A percentile compares a stretch with the other conserved stretches of the same genome.
Evolutionary conservation across 1,140 invertebrate species (phyloP).

Genomic region (Papilio dardanus): DNA sequence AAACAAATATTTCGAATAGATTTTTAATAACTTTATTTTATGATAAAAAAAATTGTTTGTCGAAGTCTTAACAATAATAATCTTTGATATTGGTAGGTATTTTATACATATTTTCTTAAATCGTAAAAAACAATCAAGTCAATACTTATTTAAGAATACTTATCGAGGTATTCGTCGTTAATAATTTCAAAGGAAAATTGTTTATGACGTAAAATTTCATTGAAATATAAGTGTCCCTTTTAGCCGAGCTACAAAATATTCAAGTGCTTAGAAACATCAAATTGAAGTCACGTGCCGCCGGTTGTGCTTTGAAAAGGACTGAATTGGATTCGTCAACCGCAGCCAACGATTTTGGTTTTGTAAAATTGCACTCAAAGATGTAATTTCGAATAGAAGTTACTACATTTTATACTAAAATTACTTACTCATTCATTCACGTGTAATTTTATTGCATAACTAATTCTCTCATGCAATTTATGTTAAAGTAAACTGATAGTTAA

Average conservation of each 20-base stretch:
- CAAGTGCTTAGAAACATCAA: slow-evolving; percentile 18
- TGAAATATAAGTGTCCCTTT: slow-evolving; percentile 13
- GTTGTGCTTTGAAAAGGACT: slow-evolving; percentile 14
- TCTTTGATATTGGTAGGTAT: too few species aligned
- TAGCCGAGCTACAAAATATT: background rate
- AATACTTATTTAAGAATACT: background rate
- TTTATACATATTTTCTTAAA: background rate
- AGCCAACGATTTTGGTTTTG: slow-evolving; percentile 4
- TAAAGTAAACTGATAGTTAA: background rate
- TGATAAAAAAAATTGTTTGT: too few species aligned
- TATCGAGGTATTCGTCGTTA: background rate
- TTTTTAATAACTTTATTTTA: too few species aligned
- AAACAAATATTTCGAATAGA: too few species aligned
- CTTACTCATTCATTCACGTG: background rate
- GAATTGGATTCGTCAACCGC: slow-evolving; percentile 15
- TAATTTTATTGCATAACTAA: background rate
- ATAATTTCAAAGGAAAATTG: background rate
- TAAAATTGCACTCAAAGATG: background rate
- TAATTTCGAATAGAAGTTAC: background rate
- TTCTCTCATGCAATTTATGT: background rate
- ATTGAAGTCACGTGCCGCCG: slow-evolving; percentile 21
- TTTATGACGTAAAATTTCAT: background rate
- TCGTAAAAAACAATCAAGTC: background rate
- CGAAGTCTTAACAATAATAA: too few species aligned
- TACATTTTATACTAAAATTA: background rate